phyloP scores from a whole-genome alignment of 1,140 invertebrate genomes.

The Ephestia elutella region DNA sequence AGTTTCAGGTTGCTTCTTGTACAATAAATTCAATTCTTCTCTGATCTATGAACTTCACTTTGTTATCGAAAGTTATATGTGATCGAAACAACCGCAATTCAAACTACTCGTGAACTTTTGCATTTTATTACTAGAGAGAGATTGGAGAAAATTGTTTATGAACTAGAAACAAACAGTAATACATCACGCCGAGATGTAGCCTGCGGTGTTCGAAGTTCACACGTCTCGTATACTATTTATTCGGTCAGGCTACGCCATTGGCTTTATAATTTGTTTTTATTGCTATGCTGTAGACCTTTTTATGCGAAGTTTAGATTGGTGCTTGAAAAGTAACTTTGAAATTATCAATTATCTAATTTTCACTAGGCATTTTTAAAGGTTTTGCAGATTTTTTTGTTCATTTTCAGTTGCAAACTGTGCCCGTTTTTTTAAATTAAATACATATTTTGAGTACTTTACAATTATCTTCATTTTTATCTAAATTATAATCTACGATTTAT shows the following conservation, averaged over 20 bases:
- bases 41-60: background rate
- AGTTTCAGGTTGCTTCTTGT: background rate
- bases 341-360: too few species aligned
- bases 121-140: background rate
- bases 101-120: background rate
- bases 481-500: too few species aligned
- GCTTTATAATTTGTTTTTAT: background rate
- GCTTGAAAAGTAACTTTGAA: too few species aligned
- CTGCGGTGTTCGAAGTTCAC: conserved; percentile 1
- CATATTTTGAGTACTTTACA: too few species aligned
- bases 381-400: too few species aligned
- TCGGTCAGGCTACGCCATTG: background rate
- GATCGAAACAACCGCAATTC: background rate
- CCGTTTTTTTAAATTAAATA: too few species aligned
- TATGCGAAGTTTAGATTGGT: too few species aligned
- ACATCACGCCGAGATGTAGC: background rate
- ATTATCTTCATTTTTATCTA: too few species aligned
- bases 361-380: too few species aligned
- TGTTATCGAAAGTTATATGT: background rate
- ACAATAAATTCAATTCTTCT: background rate
- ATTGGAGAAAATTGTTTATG: background rate
- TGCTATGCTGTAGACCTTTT: too few species aligned
- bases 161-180: conserved; percentile 4
- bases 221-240: background rate
- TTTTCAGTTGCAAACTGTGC: too few species aligned